These are phyloP conservation scores for Erpornis zantholeuca DNA, from an alignment of 2,113 vertebrate species.

Conservation along the genomic window DNA sequence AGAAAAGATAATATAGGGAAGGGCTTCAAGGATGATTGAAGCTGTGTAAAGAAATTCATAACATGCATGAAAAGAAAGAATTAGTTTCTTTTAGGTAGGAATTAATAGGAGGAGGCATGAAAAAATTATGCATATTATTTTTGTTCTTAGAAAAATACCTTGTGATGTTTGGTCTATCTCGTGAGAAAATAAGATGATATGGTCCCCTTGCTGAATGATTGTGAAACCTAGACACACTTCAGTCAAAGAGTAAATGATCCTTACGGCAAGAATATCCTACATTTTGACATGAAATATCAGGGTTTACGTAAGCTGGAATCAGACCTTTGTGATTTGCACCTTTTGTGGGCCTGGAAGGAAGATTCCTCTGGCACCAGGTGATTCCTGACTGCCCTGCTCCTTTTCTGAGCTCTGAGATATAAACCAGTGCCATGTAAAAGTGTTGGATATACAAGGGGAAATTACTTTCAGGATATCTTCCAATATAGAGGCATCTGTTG, in stretches of 20 bases:
- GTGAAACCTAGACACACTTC: background rate
- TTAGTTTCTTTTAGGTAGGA: background rate
- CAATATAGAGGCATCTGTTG: background rate
- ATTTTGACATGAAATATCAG: background rate
- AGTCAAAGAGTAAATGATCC: background rate
- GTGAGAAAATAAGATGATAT: fast-evolving
- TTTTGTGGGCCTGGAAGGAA: background rate
- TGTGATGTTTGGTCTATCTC: background rate
- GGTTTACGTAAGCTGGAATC: background rate
- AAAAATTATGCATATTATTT: background rate
- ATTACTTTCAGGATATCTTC: background rate
- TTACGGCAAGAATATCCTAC: background rate
- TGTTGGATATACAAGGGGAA: background rate
- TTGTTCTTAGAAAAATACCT: too few relatives aligned
- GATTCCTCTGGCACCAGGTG: background rate
- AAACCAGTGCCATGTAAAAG: background rate
- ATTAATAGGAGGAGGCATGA: background rate
- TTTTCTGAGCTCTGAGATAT: background rate
- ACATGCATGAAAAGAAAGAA: background rate
- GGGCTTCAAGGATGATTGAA: background rate
- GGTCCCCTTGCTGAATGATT: background rate
- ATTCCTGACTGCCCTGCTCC: background rate
- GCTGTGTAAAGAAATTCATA: background rate
- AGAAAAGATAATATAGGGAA: background rate
- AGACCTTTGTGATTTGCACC: background rate